These are phyloP conservation scores for Barbus barbus DNA, from an alignment of 2,113 vertebrate species.

Conservation along the genomic window DNA sequence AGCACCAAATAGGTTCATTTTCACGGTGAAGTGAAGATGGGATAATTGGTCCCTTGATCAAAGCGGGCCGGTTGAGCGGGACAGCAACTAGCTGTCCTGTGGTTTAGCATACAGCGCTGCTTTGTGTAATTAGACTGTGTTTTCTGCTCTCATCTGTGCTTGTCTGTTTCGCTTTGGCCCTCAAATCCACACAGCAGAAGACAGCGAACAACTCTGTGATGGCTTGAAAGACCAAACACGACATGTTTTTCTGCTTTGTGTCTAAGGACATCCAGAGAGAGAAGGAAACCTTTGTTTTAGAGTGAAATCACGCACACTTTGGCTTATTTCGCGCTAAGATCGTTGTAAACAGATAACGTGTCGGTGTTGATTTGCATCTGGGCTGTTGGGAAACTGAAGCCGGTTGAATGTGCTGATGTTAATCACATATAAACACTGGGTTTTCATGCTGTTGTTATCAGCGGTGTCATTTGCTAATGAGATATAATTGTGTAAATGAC, in stretches of 20 bases:
- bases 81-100: not conserved
- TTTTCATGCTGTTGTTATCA: not conserved
- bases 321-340: not conserved
- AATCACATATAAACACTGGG: not conserved
- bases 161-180: constrained; percentile 3
- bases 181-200: not conserved
- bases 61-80: constrained; percentile 47
- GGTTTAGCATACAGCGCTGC: constrained; percentile 3
- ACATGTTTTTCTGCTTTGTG: not conserved
- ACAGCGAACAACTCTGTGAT: constrained; percentile 10
- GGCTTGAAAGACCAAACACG: not conserved
- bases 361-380: not conserved
- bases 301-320: not conserved
- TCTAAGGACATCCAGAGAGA: not conserved
- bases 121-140: constrained; percentile 31
- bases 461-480: not conserved
- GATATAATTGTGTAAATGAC: not conserved
- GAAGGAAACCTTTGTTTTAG: not conserved
- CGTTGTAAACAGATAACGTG: constrained; percentile 1
- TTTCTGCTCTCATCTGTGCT: constrained; percentile 24
- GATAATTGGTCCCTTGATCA: constrained; percentile 64
- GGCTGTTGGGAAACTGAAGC: too few relatives aligned
- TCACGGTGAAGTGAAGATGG: constrained; percentile 35
- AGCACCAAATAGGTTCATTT: constrained; percentile 45
- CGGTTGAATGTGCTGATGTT: not conserved